These are phyloP conservation scores for Drosophila algonquin DNA, from an alignment of 2,888 invertebrate genomes.

Conservation along the genomic window DNA sequence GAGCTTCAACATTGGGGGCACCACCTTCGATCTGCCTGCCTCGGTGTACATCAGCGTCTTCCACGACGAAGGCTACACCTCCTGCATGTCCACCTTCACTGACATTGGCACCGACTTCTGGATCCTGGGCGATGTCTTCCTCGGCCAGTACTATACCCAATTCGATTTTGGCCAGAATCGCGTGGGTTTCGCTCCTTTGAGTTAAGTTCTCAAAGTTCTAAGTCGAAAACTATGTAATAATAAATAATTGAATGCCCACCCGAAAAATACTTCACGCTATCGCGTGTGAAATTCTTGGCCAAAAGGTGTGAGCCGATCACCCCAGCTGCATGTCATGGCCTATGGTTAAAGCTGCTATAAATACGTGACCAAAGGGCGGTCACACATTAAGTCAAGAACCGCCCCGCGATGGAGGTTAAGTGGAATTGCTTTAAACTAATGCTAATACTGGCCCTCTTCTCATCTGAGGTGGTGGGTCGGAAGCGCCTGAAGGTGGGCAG, in stretches of 20 bases:
- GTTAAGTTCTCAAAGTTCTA: background rate
- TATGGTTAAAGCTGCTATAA: conserved; percentile 18
- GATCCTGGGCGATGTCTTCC: conserved; percentile 98
- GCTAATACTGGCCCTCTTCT: background rate
- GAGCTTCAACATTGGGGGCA: conserved; percentile 89
- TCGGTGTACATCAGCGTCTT: conserved; percentile 89
- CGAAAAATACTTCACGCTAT: conserved; percentile 8
- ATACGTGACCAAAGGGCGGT: conserved; percentile 33
- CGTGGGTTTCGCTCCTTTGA: conserved; percentile 91
- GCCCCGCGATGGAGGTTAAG: conserved; percentile 17
- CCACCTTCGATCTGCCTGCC: conserved; percentile 89
- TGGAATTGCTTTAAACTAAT: conserved; percentile 4
- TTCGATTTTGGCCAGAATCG: conserved; percentile 94
- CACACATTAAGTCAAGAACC: conserved; percentile 10
- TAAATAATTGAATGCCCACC: background rate
- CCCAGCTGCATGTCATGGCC: background rate
- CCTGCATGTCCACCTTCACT: conserved; percentile 95
- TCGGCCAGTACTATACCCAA: conserved; percentile 96
- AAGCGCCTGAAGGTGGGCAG: conserved; percentile 21
- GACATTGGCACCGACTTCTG: conserved; percentile 91
- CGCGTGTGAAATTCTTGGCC: conserved; percentile 40
- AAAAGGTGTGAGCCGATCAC: conserved; percentile 10
- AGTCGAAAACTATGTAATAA: background rate
- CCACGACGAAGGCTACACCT: conserved; percentile 84
- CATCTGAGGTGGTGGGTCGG: conserved; percentile 1